phyloP scores from a whole-genome alignment of 2,888 invertebrate species.

The Nomada ruficornis region DNA sequence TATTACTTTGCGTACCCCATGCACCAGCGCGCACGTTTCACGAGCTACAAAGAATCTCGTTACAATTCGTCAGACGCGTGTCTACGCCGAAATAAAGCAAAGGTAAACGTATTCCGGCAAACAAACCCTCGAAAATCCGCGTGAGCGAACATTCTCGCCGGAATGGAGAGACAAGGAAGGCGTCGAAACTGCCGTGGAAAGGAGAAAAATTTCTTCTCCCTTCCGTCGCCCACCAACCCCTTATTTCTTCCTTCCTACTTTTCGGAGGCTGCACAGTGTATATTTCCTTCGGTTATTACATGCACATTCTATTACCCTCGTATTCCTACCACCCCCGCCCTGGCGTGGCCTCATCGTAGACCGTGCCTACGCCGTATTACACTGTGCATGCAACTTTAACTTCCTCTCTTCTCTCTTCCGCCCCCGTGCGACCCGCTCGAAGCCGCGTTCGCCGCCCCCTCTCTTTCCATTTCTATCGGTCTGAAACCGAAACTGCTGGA shows the following conservation, averaged over 20 bases:
- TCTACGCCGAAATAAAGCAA: slow-evolving; percentile 48
- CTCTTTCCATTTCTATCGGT: slow-evolving; percentile 58
- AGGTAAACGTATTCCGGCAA: slow-evolving; percentile 44
- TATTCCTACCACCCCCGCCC: slow-evolving; percentile 56
- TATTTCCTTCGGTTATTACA: slow-evolving; percentile 79
- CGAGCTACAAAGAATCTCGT: slow-evolving; percentile 53
- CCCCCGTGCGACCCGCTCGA: slow-evolving; percentile 26
- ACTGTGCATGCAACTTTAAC: slow-evolving; percentile 72
- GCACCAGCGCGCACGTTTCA: slow-evolving; percentile 7
- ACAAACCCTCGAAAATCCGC: slow-evolving; percentile 50
- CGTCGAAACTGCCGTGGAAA: not conserved
- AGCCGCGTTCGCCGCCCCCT: slow-evolving; percentile 39
- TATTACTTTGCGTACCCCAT: not conserved
- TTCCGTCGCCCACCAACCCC: slow-evolving; percentile 1
- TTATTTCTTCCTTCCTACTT: slow-evolving; percentile 60
- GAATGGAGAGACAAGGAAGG: not conserved
- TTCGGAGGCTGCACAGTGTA: slow-evolving; percentile 67
- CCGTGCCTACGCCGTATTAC: slow-evolving; percentile 62
- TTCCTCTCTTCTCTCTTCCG: slow-evolving; percentile 15
- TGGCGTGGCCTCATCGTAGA: slow-evolving; percentile 15
- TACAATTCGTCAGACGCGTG: slow-evolving; percentile 46
- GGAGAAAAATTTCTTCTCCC: slow-evolving; percentile 32
- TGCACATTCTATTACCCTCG: slow-evolving; percentile 80
- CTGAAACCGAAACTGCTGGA: slow-evolving; percentile 71
- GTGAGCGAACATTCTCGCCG: slow-evolving; percentile 32